Base-by-base conservation (phyloP, 2,888 invertebrate genomes). In the Nemapogon koenigi region DNA sequence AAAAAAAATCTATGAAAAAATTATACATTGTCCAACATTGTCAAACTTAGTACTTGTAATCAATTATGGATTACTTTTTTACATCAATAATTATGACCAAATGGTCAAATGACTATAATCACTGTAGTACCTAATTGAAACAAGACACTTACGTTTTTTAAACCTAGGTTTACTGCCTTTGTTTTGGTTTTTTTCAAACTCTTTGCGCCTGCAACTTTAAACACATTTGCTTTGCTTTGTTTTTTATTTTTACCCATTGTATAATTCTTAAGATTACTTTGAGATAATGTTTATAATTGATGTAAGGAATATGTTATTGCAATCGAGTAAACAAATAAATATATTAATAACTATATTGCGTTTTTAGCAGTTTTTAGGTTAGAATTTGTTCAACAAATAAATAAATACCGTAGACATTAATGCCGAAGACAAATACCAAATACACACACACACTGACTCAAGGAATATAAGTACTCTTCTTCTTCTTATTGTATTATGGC, bases 181-280 rank as follows among this genome's bases (percentile, higher is more conserved):
- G 75, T 61, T 52, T 76, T 78, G 0, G 67, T 56, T 61, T 75
- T 76, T 55, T 75, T 78, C 14, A 78, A 57, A 45, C 76, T 78
- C 51, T 78, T 78, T 11, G 76, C 76, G 40, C 76, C 75, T 16
- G 69, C 76, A 16, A 78, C 71, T 57, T 76, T 78, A 38, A 78
- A 76, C 11, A 78, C 68, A 45, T 75, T 76, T 2, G 58, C 61
- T 45, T 70, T 73, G 3, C 53, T 42, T 10, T 68, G 66, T 44
- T 68, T 71, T 42, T 67, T 71, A 42, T 68, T 70, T 58, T 72
- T 75, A 10, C 67, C 73, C 75, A 75, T 73, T 30, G 41, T 16
- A 14, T 16, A n/a, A n/a, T n/a, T n/a, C n/a, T n/a, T n/a, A 22
- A 22, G 22, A 22, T 22, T 22, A 22, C 6, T 22, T 10, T 22